Evolutionary conservation across 2,113 vertebrate genomes (phyloP).

Genomic region (Anoura caudifer): DNA sequence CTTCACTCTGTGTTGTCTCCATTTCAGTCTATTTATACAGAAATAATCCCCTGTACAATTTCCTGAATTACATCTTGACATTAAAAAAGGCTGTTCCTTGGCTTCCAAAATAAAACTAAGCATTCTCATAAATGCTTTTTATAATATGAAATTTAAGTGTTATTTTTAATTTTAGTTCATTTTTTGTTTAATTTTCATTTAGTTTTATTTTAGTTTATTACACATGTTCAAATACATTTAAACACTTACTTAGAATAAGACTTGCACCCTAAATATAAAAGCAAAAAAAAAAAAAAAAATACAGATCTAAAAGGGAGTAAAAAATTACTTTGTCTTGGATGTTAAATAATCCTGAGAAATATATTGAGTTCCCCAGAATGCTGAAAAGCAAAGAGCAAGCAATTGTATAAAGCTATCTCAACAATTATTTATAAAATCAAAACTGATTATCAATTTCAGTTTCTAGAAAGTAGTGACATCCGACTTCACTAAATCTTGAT

Average conservation of each 20-base stretch:
- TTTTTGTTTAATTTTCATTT: background rate
- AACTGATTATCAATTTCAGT: background rate
- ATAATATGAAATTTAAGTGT: background rate
- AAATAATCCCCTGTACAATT: background rate
- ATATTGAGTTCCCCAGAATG: background rate
- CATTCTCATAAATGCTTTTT: constrained; percentile 6
- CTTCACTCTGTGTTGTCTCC: background rate
- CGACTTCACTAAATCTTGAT: background rate
- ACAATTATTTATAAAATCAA: background rate
- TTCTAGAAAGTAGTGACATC: background rate
- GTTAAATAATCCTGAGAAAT: background rate
- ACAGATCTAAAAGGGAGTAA: background rate
- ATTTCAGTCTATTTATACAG: background rate
- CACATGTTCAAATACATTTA: background rate
- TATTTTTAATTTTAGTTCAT: constrained; percentile 26
- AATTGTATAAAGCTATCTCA: background rate
- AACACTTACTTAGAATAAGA: background rate
- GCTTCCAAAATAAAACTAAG: background rate
- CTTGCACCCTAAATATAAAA: background rate
- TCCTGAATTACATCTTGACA: background rate
- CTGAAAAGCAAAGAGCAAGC: background rate
- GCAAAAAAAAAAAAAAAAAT: background rate
- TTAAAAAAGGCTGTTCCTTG: background rate
- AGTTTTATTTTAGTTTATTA: constrained; percentile 11
- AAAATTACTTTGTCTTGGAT: background rate